A percentile compares a stretch with the other conserved stretches of the same genome.
Evolutionary conservation across 2,888 invertebrate genomes (phyloP).

Genomic region (Xestia ashworthii): DNA sequence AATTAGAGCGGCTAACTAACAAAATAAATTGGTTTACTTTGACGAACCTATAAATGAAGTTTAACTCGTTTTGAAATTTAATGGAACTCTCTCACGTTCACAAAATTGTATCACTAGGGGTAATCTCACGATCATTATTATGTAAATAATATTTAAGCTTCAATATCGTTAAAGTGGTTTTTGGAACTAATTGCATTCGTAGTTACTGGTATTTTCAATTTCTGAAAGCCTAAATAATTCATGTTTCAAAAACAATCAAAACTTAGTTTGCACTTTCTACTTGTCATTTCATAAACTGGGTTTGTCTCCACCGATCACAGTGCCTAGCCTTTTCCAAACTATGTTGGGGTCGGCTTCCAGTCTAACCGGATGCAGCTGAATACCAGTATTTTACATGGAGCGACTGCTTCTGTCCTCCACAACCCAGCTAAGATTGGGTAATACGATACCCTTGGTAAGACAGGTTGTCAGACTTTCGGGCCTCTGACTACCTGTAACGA

Average conservation of each 20-base stretch:
- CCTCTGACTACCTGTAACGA: too few relatives aligned
- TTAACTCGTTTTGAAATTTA: conserved; percentile 53
- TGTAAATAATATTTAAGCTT: conserved; percentile 62
- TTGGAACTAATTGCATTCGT: background rate
- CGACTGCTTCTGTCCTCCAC: too few relatives aligned
- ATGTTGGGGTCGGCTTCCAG: too few relatives aligned
- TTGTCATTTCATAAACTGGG: too few relatives aligned
- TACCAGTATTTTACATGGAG: too few relatives aligned
- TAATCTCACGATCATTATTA: conserved; percentile 65
- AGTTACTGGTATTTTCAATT: background rate
- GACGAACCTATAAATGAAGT: conserved; percentile 40
- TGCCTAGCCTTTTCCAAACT: too few relatives aligned
- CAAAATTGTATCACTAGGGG: conserved; percentile 68
- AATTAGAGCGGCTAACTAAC: conserved; percentile 26
- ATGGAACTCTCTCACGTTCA: conserved; percentile 60
- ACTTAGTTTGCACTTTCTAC: background rate
- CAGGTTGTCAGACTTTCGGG: too few relatives aligned
- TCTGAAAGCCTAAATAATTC: background rate
- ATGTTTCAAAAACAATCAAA: background rate
- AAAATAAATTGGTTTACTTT: conserved; percentile 57
- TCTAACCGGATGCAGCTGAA: too few relatives aligned
- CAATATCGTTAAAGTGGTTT: conserved; percentile 15
- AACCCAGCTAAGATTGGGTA: too few relatives aligned
- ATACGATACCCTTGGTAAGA: too few relatives aligned
- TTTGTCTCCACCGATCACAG: too few relatives aligned